Conservation (phyloP, 1,140 invertebrate species). For the Drosophila triauraria region DNA sequence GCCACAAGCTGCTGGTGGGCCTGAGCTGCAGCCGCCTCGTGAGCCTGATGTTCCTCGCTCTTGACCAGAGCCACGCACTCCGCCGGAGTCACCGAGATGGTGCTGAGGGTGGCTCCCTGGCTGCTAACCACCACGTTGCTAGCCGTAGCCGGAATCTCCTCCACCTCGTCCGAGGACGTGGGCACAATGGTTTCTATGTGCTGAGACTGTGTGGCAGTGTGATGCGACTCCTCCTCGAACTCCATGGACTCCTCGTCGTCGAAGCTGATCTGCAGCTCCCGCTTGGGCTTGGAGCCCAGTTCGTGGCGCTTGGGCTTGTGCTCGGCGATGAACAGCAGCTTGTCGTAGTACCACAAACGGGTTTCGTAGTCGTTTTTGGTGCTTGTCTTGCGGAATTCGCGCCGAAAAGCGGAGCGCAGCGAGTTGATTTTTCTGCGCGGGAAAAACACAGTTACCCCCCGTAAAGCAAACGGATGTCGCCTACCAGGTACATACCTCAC, state of each 20-base stretch:
- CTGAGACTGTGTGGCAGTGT: constrained; percentile 56
- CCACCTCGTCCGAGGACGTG: constrained; percentile 50
- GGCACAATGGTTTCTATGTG: constrained; percentile 63
- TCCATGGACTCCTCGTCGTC: constrained; percentile 82
- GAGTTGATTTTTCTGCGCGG: constrained; percentile 75
- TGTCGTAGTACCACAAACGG: constrained; percentile 82
- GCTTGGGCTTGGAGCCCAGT: constrained; percentile 60
- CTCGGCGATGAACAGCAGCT: constrained; percentile 80
- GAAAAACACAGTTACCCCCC: not conserved
- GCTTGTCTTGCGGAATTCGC: constrained; percentile 74
- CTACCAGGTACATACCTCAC: constrained; percentile 40
- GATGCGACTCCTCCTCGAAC: constrained; percentile 73
- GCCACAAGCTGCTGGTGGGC: constrained; percentile 70
- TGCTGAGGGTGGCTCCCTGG: constrained; percentile 65
- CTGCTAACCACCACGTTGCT: constrained; percentile 70
- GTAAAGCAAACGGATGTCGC: not conserved
- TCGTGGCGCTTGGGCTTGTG: constrained; percentile 77
- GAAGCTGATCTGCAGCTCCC: constrained; percentile 63
- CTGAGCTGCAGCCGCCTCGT: constrained; percentile 58
- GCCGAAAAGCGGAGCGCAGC: constrained; percentile 74
- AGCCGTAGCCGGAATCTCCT: constrained; percentile 22
- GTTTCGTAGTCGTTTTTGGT: constrained; percentile 79
- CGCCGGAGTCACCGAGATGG: constrained; percentile 70
- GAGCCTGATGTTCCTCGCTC: constrained; percentile 64
- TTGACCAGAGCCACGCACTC: constrained; percentile 75